These are phyloP conservation scores for Drosophila novamexicana DNA, from an alignment of 1,140 invertebrate genomes.

Conservation along the genomic window DNA sequence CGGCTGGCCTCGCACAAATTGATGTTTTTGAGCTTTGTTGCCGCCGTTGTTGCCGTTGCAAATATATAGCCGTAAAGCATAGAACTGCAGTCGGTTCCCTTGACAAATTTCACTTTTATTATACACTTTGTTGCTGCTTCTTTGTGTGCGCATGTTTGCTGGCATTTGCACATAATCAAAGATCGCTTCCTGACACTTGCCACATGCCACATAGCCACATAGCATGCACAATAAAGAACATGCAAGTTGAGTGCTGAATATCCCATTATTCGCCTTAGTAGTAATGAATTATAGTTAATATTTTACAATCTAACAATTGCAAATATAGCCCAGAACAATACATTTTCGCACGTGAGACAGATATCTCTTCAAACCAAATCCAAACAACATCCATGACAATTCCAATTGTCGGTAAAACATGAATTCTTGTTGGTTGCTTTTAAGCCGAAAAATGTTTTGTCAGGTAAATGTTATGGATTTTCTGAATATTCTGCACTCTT, in stretches of 20 bases:
- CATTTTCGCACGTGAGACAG: no score
- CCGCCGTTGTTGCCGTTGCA: background rate
- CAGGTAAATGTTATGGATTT: no score
- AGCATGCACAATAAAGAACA: background rate
- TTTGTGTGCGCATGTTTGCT: constrained; percentile 3
- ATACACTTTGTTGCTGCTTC: constrained; percentile 38
- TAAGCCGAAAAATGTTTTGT: no score
- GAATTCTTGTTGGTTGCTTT: no score
- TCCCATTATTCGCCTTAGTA: background rate
- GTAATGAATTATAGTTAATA: background rate
- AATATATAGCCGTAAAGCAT: constrained; percentile 13
- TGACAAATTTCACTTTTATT: constrained; percentile 76
- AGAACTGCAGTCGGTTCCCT: constrained; percentile 72
- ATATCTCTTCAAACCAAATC: no score
- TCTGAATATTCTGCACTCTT: no score
- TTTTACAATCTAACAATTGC: background rate
- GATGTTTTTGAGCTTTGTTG: constrained; percentile 43
- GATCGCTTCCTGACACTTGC: constrained; percentile 4
- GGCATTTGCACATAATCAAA: constrained; percentile 62
- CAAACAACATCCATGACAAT: no score
- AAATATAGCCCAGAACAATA: no score
- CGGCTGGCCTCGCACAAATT: constrained; percentile 67
- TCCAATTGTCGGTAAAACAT: no score
- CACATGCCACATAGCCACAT: background rate
- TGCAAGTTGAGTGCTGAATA: background rate